Base-by-base conservation (phyloP, 2,113 vertebrate genomes). In the Melozone crissalis region DNA sequence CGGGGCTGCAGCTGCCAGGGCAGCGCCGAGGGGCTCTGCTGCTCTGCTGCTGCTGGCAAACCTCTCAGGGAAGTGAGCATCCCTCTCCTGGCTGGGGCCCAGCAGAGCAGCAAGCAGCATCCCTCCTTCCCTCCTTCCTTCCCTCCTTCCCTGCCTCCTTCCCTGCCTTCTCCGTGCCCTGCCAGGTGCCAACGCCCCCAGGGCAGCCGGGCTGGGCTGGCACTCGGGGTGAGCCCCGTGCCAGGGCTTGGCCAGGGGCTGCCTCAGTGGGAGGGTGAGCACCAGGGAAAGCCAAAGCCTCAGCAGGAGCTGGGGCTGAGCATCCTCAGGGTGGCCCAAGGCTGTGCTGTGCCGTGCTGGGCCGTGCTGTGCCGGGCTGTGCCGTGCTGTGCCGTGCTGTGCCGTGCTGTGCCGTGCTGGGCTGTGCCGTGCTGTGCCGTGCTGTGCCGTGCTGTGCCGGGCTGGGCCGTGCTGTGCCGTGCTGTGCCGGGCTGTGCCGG, bases 221-320 rank as follows among this genome's bases (percentile, higher is more conserved):
- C 24, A 26, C 5, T 14, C 13, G 5, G 18, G 30, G 55, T 6
- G 41, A 46, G 57, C 63, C 52, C 44, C 26, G 59, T 16, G 61
- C 62, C 44, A 3, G 39, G 55, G 43, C 30, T 24, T 24, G 7
- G 31, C n/a, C 3, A 5, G 57, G 62, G 2, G 11, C 41, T 31
- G 39, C 20, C 74, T 31, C 20, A 0, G 15, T 0, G 5, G 2
- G 2, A 4, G 27, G 69, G 16, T 3, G 8, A 15, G 62, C 72
- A 10, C 2, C 15, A 7, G 9, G 59, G 65, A 52, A 23, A 59
- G 31, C 23, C 43, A 3, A 37, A 27, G 11, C 26, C 18, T 3
- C 1, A 4, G 4, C 41, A 23, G 51, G 52, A 61, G 30, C 1
- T 0, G 0, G 47, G 41, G 33, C 9, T 18, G 63, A 77, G 37